These are phyloP conservation scores for Athetis lepigone DNA, from an alignment of 2,888 invertebrate species.

Conservation along the genomic window DNA sequence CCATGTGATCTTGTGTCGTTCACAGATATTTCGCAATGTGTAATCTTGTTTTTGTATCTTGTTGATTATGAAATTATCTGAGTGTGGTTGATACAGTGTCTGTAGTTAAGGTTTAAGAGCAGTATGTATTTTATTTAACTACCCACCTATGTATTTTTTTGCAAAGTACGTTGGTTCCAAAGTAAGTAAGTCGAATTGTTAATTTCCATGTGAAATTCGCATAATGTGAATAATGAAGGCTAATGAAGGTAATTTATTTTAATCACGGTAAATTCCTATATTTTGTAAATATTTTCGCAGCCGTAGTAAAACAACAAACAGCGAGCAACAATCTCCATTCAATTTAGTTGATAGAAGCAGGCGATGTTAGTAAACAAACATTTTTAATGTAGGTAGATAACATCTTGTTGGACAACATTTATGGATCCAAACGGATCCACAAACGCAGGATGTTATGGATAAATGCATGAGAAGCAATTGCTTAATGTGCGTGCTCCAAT, in stretches of 20 bases:
- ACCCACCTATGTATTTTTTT: neutral
- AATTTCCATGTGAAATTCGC: neutral
- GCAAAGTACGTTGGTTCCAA: too few species aligned
- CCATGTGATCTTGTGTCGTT: constrained; percentile 14
- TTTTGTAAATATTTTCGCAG: constrained; percentile 5
- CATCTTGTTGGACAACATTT: constrained; percentile 7
- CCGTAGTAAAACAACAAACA: constrained; percentile 2
- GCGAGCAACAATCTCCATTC: constrained; percentile 34
- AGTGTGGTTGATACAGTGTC: constrained; percentile 17
- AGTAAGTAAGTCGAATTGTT: constrained; percentile 1
- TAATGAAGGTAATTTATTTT: neutral
- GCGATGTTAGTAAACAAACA: constrained; percentile 30
- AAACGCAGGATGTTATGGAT: too few species aligned
- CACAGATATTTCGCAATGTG: constrained; percentile 53
- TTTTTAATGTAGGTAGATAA: constrained; percentile 2
- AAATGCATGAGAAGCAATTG: too few species aligned
- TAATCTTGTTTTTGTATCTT: constrained; percentile 43
- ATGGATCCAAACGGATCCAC: neutral
- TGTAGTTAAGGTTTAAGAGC: neutral
- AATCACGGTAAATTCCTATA: neutral
- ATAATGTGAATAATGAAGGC: constrained; percentile 3
- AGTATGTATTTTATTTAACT: neutral
- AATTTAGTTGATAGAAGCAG: constrained; percentile 16
- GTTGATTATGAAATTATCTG: constrained; percentile 34
- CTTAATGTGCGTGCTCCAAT: too few species aligned